These are phyloP conservation scores for Dasysyrphus tricinctus DNA, from an alignment of 2,888 invertebrate species.

Conservation along the genomic window DNA sequence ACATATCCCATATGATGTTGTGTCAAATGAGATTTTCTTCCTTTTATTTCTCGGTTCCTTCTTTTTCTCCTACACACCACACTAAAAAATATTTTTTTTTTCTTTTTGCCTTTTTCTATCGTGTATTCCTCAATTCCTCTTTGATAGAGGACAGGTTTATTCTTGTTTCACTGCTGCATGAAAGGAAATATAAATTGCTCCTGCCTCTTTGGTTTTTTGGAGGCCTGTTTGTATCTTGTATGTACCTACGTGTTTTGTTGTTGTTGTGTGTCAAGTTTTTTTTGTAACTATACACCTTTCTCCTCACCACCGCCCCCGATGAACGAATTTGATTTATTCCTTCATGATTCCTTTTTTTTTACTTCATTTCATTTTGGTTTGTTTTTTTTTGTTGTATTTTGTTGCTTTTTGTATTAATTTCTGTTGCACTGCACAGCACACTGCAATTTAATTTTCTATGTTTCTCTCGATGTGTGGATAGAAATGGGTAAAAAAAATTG, in stretches of 20 bases:
- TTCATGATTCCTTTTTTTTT: conserved; percentile 57
- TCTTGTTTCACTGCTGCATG: conserved; percentile 59
- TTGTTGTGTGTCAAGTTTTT: conserved; percentile 1
- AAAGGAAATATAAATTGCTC: conserved; percentile 49
- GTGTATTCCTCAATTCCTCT: conserved; percentile 61
- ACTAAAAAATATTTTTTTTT: neutral
- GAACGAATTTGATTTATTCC: conserved; percentile 67
- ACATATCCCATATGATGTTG: conserved; percentile 74
- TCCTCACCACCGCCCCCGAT: neutral
- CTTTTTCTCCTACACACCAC: conserved; percentile 56
- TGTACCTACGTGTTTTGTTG: conserved; percentile 8
- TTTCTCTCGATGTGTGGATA: conserved; percentile 24
- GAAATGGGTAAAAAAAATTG: conserved; percentile 29
- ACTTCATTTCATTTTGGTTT: neutral
- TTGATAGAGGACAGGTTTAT: conserved; percentile 72
- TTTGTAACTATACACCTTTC: conserved; percentile 18
- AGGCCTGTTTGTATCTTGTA: conserved; percentile 62
- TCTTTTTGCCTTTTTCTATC: conserved; percentile 31
- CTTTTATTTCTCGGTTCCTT: conserved; percentile 49
- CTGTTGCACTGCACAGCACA: conserved; percentile 48
- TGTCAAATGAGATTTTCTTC: conserved; percentile 69
- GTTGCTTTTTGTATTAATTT: conserved; percentile 42
- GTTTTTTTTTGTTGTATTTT: neutral
- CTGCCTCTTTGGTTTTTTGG: conserved; percentile 63
- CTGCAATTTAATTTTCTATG: conserved; percentile 66